Evolutionary conservation across 1,140 invertebrate species (phyloP), one percentile per base, ranked within the genome.

Genomic region (Vanessa tameamea): DNA sequence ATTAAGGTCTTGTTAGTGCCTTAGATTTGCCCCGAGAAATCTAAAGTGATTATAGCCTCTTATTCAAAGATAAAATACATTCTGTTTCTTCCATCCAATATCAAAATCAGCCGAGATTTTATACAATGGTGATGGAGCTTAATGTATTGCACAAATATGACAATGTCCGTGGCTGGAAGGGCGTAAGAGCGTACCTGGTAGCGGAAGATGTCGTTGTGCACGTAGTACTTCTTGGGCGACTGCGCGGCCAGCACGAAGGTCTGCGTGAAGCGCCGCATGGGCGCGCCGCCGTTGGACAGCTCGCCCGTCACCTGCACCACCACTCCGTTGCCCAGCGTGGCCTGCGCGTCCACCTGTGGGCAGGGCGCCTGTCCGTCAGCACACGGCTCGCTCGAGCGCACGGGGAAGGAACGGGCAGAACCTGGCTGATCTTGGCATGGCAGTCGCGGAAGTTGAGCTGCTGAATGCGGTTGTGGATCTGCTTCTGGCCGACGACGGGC

Each of bases 171-270:
- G 20, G 20, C 0, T 20, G 20, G 20, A 1, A 20, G 20, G 20
- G 20, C 8, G 14, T 50, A 11, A 7, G 15, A 16, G 16, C 16
- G 9, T 8, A 95, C 97, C 94, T 99, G 98, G 89, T 99, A 99
- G 68, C 98, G 96, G 93, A 99, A 99, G 86, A 99, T 99, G 92
- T 99, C 98, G 93, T 99, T 99, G 87, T 98, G 97, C 20, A 99
- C 98, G 87, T 99, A 99, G 93, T 98, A 99, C 93, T 98, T 98
- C 94, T 98, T 99, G 26, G 98, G 97, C 61, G 97, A 96, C 93
- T 99, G 98, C 50, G 97, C 97, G 63, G 97, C 98, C 85, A 99
- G 92, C 14, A 99, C 98, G 94, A 99, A 99, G 0, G 98, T 99
- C 93, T 99, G 98, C 82, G 98, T 98, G 92, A 99, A 99, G 15